Base-by-base conservation (phyloP, 2,888 invertebrate species). In the Parapristionchus giblindavisi region DNA sequence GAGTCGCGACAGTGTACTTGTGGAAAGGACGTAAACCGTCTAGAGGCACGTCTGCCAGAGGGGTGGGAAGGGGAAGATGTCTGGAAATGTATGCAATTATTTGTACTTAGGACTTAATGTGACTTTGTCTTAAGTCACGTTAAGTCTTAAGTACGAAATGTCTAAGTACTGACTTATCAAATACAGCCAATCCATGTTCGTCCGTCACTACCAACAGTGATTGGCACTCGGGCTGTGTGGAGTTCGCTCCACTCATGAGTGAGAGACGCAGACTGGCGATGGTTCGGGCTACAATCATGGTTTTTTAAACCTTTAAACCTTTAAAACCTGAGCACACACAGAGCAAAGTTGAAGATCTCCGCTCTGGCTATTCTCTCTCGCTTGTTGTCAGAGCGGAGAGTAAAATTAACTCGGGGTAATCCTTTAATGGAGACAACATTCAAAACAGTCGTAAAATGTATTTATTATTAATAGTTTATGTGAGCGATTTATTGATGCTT, bases 1-100 rank as follows among this genome's bases (percentile, higher is more conserved):
- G 83, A 2, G 85, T 80, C 58, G 85, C 85, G 4, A 85, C 80
- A 1, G 80, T 78, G 72, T 87, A 87, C 75, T 85, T 85, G 76
- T 85, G 85, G 76, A 82, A 87, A 4, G 87, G 85, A 58, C 81
- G 78, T 52, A 87, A 79, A 5, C 84, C 85, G 51, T 82, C 82
- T 34, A 87, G 76, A 24, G 77, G 77, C 24, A 86, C 71, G 14
- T 83, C 73, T 4, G 85, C 80, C 3, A 81, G 56, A 4, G 77
- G 75, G 4, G 76, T 74, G n/a, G 66, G 66, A 21, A 77, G 56
- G 17, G 65, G 74, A 32, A 78, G 65, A 14, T 61, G 73, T 14
- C 70, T 71, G 54, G 11, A 65, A 65, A 6, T n/a, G n/a, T n/a
- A n/a, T n/a, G n/a, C 4, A 32, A 48, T 43, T 24, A 54, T 70